Conservation (phyloP, 1,140 invertebrate species). For the Drosophila erecta region DNA sequence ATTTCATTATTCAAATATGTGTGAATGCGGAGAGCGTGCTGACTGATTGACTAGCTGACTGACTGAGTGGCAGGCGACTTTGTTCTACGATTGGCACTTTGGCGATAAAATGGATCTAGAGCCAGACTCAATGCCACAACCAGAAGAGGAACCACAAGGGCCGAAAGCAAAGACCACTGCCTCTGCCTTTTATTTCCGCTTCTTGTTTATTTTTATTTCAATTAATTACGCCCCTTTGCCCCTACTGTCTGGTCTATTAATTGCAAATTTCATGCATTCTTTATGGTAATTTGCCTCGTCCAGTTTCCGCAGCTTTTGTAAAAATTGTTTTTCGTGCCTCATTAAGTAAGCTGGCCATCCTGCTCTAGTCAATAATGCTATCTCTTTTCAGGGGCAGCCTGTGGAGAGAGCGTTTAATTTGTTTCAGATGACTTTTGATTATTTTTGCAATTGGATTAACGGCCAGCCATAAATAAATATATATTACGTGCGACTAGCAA, state of each 20-base stretch:
- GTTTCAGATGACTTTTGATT: slow-evolving; percentile 65
- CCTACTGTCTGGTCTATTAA: slow-evolving; percentile 47
- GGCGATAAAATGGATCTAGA: not conserved
- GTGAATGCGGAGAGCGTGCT: slow-evolving; percentile 27
- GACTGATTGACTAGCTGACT: slow-evolving; percentile 39
- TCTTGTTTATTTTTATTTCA: slow-evolving; percentile 59
- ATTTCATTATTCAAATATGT: slow-evolving; percentile 78
- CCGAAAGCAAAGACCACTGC: slow-evolving; percentile 8
- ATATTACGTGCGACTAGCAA: slow-evolving; percentile 42
- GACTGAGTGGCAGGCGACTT: slow-evolving; percentile 29
- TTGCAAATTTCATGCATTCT: slow-evolving; percentile 63
- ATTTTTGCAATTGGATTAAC: slow-evolving; percentile 61
- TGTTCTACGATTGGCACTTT: slow-evolving; percentile 22
- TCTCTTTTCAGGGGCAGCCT: slow-evolving; percentile 3
- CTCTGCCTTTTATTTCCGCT: slow-evolving; percentile 12
- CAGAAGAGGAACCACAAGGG: not conserved
- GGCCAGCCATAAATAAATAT: slow-evolving; percentile 61
- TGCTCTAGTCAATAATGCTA: slow-evolving; percentile 9
- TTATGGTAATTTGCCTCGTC: slow-evolving; percentile 65
- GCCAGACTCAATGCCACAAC: not conserved
- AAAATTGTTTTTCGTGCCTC: slow-evolving; percentile 74
- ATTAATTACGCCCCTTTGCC: slow-evolving; percentile 42
- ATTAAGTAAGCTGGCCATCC: slow-evolving; percentile 34
- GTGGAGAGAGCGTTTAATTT: slow-evolving; percentile 43
- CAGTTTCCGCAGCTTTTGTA: slow-evolving; percentile 52